These are phyloP conservation scores for Trigoniulus corallinus DNA, from an alignment of 1,140 invertebrate species.

Conservation along the genomic window DNA sequence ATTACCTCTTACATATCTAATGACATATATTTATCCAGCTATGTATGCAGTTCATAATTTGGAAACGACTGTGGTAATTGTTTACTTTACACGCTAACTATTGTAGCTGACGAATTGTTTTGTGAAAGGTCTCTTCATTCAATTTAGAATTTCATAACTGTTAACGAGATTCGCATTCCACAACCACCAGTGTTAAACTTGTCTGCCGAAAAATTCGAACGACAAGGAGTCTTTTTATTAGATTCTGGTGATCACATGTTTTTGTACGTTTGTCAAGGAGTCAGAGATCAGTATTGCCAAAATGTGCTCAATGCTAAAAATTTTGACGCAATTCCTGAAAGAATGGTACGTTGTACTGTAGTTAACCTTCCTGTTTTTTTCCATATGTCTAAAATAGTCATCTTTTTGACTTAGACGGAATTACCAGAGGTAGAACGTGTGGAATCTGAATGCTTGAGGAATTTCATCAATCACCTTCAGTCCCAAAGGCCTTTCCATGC, in stretches of 20 bases:
- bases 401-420: constrained; percentile 34
- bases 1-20: constrained; percentile 58
- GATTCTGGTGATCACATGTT: constrained; percentile 71
- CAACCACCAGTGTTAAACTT: constrained; percentile 37
- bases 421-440: constrained; percentile 60
- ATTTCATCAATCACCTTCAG: constrained; percentile 69
- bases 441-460: constrained; percentile 54
- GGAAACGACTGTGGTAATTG: constrained; percentile 18
- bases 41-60: constrained; percentile 76
- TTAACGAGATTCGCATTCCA: constrained; percentile 22
- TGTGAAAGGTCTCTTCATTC: too few species aligned
- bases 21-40: constrained; percentile 80
- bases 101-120: neutral
- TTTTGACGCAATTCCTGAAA: constrained; percentile 42
- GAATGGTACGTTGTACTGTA: constrained; percentile 36
- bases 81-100: neutral
- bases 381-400: neutral
- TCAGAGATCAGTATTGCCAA: constrained; percentile 54
- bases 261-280: constrained; percentile 68
- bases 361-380: neutral
- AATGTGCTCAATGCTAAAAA: constrained; percentile 47
- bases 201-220: constrained; percentile 54
- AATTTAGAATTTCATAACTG: constrained; percentile 21
- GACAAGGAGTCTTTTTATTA: constrained; percentile 77
- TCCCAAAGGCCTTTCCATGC: constrained; percentile 62